These are phyloP conservation scores for Liopterus haemorrhoidalis DNA, from an alignment of 2,888 invertebrate species.

Conservation along the genomic window DNA sequence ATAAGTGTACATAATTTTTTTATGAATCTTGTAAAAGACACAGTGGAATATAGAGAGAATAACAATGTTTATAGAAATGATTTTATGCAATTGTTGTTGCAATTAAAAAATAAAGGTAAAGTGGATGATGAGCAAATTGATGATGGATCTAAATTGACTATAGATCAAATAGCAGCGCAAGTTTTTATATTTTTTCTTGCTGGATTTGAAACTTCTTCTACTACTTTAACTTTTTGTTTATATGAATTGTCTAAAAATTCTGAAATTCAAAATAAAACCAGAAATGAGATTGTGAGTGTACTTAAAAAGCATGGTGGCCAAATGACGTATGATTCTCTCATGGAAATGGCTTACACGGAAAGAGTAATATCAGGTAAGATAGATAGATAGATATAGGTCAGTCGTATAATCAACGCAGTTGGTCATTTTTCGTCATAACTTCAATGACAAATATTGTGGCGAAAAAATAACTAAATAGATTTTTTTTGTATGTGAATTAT, in stretches of 20 bases:
- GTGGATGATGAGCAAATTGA: constrained; percentile 25
- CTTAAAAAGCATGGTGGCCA: constrained; percentile 37
- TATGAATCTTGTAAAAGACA: constrained; percentile 39
- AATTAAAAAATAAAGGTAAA: constrained; percentile 40
- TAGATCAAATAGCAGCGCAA: constrained; percentile 40
- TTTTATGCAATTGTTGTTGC: constrained; percentile 48
- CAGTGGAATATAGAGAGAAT: constrained; percentile 42
- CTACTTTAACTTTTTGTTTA: constrained; percentile 41
- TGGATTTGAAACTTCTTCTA: constrained; percentile 48
- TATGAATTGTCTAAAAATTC: constrained; percentile 44
- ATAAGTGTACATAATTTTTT: constrained; percentile 14
- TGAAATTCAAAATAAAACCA: constrained; percentile 44
- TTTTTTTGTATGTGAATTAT: too few relatives aligned
- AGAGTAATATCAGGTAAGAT: constrained; percentile 42
- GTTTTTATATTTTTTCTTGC: constrained; percentile 47
- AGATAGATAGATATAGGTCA: too few relatives aligned
- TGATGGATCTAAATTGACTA: constrained; percentile 20
- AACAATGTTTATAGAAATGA: constrained; percentile 44
- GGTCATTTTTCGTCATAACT: too few relatives aligned
- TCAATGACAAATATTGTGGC: too few relatives aligned
- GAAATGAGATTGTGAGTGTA: constrained; percentile 41
- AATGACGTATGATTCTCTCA: constrained; percentile 44
- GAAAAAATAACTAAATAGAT: too few relatives aligned
- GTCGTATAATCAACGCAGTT: too few relatives aligned
- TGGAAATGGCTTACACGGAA: constrained; percentile 47